Base-by-base conservation (phyloP, 1,140 invertebrate species). In the Zaprionus lachaisei region DNA sequence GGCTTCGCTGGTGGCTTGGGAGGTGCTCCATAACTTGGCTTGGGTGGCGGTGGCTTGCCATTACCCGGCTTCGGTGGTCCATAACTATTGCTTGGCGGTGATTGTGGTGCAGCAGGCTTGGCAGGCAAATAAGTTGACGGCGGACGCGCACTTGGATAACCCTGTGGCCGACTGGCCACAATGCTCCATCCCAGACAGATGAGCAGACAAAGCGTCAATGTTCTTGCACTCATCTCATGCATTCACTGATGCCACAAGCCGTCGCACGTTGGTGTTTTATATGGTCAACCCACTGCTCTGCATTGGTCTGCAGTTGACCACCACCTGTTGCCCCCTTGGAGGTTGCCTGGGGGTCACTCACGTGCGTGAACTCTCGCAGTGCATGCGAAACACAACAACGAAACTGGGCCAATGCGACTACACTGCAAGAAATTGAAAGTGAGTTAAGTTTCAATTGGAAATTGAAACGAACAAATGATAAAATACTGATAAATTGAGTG, bases 401-500 rank as follows among this genome's bases (percentile, higher is more conserved):
- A 44, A 85, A 89, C 81, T 87, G 66, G 84, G 85, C 66, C 84
- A 87, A 66, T 58, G 76, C 65, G 64, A 85, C 31, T 77, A 38
- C 81, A 80, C 79, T 80, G 67, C 55, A n/a, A 55, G 63, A 81
- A 77, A 65, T 15, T 57, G 6, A 44, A 38, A 0, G 15, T 2
- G 38, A 31, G 4, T 64, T 47, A 5, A 17, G 4, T 38, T 51
- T 2, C 22, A 37, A 51, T 24, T 38, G 38, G 14, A 44, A 49
- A 20, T n/a, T 78, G 71, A 66, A 49, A 56, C 61, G 17, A 71
- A 62, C 67, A 78, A 77, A 79, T 74, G 76, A 81, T 79, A 67
- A 84, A 84, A 80, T 69, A 34, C 79, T 77, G 72, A 82, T 89
- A 76, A 91, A 91, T 91, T 58, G 82, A 71, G 80, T 79, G 41